Percentiles rank a stretch among this genome's conserved stretches.
Evolutionary conservation across 2,113 vertebrate genomes (phyloP).

Genomic region (Sinocyclocheilus grahami): DNA sequence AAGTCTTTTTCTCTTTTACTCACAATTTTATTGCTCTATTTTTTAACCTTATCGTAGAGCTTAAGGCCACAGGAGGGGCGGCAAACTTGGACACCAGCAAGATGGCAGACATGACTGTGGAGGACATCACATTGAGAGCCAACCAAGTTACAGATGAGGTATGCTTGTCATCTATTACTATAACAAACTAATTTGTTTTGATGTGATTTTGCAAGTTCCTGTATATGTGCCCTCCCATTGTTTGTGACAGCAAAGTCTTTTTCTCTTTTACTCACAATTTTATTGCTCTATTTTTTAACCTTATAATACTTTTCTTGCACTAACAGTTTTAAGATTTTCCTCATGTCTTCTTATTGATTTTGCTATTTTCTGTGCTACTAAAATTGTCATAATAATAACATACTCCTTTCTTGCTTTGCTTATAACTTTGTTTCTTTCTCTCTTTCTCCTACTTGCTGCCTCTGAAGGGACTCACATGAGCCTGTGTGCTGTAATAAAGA

Average conservation of each 20-base stretch:
- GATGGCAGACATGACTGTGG: slow-evolving; percentile 87
- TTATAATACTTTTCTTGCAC: neutral
- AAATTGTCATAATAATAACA: neutral
- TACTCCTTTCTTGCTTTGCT: neutral
- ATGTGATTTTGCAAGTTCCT: neutral
- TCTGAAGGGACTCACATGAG: slow-evolving; percentile 47
- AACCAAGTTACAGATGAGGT: slow-evolving; percentile 97
- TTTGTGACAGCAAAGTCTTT: neutral
- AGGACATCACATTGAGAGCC: slow-evolving; percentile 86
- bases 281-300: neutral
- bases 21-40: neutral
- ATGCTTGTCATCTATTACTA: slow-evolving; percentile 39
- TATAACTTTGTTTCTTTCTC: neutral
- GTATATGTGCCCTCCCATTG: neutral
- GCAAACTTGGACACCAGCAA: slow-evolving; percentile 68
- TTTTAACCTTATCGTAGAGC: slow-evolving; percentile 57
- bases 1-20: neutral
- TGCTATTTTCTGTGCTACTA: neutral
- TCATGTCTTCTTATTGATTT: neutral
- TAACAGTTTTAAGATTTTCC: neutral
- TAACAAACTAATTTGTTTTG: neutral
- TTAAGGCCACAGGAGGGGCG: slow-evolving; percentile 63
- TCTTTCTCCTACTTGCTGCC: slow-evolving; percentile 17
- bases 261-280: neutral
- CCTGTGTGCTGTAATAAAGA: slow-evolving; percentile 50